Base-by-base conservation (phyloP, 2,797 vertebrate genomes). In the Rhynchotus rufescens region DNA sequence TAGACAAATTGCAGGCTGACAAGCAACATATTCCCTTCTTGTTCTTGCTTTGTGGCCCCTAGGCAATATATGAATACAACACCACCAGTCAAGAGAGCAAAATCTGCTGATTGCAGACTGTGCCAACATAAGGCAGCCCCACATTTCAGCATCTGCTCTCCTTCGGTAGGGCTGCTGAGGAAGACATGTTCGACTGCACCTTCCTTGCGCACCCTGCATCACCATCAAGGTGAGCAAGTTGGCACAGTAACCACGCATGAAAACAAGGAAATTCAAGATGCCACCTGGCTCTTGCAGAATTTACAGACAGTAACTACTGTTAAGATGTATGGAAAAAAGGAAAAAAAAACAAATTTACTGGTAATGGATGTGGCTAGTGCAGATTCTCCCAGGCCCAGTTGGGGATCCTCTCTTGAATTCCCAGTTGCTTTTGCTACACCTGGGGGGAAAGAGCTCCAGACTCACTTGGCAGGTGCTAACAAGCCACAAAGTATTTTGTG, bases 101-200 rank as follows among this genome's bases (percentile, higher is more conserved):
- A 95, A 93, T 92, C 81, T 83, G 76, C 69, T 75, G 69, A 86
- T 91, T 49, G 42, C 88, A 94, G 93, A 75, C 84, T 91, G 91
- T 76, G 68, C 88, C 79, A 94, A 91, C 92, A 94, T 82, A 94
- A 92, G 93, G 90, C 75, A 91, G 42, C 28, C 78, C 88, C 91
- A 91, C 20, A 66, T 69, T 90, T 90, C 76, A 85, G 79, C 86
- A 92, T 92, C 93, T 95, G 76, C 76, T 95, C 75, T 79, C 73
- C 73, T 94, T 71, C 84, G 72, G 12, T 87, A 32, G 25, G 69
- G 81, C 71, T 92, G 62, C 22, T 65, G 44, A 61, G 81, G 49
- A 52, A 86, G 78, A 86, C 60, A 44, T 60, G 64, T 84, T 38
- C 60, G 23, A 47, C 23, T 91, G 45, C 26, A 44, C 67, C 22